Base-by-base conservation (phyloP, 2,113 vertebrate genomes). In the Rhadina sibilatrix region DNA sequence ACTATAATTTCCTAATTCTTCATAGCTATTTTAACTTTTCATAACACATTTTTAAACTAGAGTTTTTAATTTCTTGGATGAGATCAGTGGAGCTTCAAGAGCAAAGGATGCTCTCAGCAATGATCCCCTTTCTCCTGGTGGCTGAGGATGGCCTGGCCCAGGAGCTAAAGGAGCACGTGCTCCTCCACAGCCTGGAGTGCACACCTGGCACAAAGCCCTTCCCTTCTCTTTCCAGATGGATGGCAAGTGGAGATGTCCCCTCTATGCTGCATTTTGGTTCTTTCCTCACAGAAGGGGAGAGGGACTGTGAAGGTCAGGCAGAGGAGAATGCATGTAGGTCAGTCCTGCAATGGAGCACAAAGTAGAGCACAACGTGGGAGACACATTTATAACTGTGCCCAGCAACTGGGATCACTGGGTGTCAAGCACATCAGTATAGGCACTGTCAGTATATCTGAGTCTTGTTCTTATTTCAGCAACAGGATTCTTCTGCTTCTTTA, bases 1-100 rank as follows among this genome's bases (percentile, higher is more conserved):
- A 72, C 59, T 93, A 21, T 59, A 25, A 66, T 77, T 66, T 83
- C 70, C 50, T 77, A 93, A 89, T 65, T 96, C 46, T 42, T 61
- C 50, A 42, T n/a, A 18, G 25, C 19, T 23, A 14, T 76, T 76
- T 69, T 72, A 85, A 38, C 8, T 83, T 86, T 92, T 25, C 16
- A 5, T 33, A 79, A n/a, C 28, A 30, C 0, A 11, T 49, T 92
- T 97, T 92, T 61, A 21, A 75, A 69, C 23, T 35, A 42, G 40
- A 46, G 6, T 46, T 83, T 37, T 77, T 59, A 0, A 35, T 77
- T 79, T 87, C 24, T 40, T 33, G 15, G 31, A 38, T 65, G 54
- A 76, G 25, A 33, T 53, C 16, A 21, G 3, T 12, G 18, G 35
- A 74, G n/a, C 9, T 57, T 76, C 57, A 24, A 42, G 66, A 90